Percentiles rank a stretch among this genome's conserved stretches.
These are phyloP conservation scores for Xylocopa sonorina DNA, from an alignment of 1,140 invertebrate genomes.

Conservation along the genomic window DNA sequence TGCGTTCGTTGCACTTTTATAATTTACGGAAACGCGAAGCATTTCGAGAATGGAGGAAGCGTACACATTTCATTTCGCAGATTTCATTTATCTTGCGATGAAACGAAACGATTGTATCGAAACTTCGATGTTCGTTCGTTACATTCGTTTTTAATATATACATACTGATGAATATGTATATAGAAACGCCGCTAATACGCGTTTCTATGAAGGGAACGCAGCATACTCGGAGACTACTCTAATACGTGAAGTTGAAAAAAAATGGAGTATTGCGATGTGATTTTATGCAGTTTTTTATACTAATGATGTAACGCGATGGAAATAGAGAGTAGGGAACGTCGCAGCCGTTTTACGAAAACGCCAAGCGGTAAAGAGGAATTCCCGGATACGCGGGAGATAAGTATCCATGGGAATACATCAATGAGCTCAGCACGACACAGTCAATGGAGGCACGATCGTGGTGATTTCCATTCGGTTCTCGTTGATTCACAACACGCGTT, in stretches of 20 bases:
- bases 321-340: neutral
- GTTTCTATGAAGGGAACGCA: neutral
- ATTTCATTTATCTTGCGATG: neutral
- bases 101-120: too few species aligned
- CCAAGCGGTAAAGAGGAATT: neutral
- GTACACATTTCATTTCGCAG: neutral
- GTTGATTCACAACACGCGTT: constrained; percentile 49
- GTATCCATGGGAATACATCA: constrained; percentile 48
- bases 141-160: constrained; percentile 3
- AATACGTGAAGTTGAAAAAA: neutral
- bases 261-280: neutral
- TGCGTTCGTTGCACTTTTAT: too few species aligned
- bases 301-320: neutral
- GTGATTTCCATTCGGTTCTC: constrained; percentile 34
- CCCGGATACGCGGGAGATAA: constrained; percentile 25
- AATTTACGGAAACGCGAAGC: neutral
- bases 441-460: constrained; percentile 49
- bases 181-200: neutral
- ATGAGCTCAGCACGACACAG: constrained; percentile 29
- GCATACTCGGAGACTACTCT: neutral
- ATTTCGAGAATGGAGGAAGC: neutral
- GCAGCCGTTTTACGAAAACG: neutral
- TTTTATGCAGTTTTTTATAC: neutral
- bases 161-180: constrained; percentile 9
- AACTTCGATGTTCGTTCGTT: neutral